Conservation (phyloP, 1,140 invertebrate species). For the Brachionus rubens region DNA sequence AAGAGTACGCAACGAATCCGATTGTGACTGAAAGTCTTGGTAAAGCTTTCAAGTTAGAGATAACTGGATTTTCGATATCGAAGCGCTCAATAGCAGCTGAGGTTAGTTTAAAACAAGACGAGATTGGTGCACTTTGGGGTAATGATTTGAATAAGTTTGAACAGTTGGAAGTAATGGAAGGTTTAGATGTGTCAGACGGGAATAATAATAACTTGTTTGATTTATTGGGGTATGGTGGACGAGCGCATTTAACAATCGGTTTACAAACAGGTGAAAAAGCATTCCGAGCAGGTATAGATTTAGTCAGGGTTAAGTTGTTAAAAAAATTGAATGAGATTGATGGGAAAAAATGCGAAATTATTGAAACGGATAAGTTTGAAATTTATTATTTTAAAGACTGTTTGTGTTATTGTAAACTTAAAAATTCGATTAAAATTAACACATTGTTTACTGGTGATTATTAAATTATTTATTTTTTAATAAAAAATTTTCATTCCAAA, state of each 20-base stretch:
- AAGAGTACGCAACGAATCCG: background rate
- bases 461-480: background rate
- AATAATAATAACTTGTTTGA: background rate
- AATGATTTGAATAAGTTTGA: slow-evolving; percentile 10
- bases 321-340: background rate
- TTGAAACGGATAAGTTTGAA: slow-evolving; percentile 16
- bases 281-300: slow-evolving; percentile 16
- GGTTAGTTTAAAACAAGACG: background rate
- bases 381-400: background rate
- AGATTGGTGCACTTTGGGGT: background rate
- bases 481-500: too few relatives aligned
- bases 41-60: background rate
- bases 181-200: background rate
- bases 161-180: background rate
- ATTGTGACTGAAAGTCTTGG: background rate
- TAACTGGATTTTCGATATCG: background rate
- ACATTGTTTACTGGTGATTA: slow-evolving; percentile 31
- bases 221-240: background rate
- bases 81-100: background rate
- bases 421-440: slow-evolving; percentile 15
- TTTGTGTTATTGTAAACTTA: slow-evolving; percentile 9
- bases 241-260: slow-evolving; percentile 18
- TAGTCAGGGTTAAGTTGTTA: background rate
- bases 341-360: background rate
- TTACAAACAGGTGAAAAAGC: background rate